A percentile compares a stretch with the other conserved stretches of the same genome.
Conservation (phyloP, 1,140 invertebrate species). For the Drosophila micromelanica region DNA sequence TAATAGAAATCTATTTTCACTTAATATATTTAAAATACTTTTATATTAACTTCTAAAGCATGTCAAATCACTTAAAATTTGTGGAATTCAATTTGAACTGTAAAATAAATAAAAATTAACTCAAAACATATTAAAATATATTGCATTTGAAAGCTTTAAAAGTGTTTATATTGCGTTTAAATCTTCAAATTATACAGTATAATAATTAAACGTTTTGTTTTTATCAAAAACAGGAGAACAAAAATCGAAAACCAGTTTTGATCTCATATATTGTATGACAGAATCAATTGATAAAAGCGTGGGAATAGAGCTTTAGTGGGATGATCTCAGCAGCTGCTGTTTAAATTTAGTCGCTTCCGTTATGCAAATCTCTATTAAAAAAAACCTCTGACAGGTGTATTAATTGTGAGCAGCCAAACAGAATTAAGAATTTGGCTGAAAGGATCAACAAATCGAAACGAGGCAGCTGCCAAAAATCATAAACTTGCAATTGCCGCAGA, state of each 20-base stretch:
- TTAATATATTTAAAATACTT: too few species aligned
- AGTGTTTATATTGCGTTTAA: neutral
- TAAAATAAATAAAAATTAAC: too few species aligned
- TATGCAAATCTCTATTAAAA: conserved; percentile 10
- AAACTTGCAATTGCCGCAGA: conserved; percentile 40
- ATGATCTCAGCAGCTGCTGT: conserved; percentile 19
- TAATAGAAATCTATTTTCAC: too few species aligned
- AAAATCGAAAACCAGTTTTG: neutral
- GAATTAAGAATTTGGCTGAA: neutral
- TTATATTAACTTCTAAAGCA: too few species aligned
- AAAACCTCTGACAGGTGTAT: conserved; percentile 22
- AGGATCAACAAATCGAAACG: conserved; percentile 6
- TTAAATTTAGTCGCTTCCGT: conserved; percentile 1
- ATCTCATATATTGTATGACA: neutral
- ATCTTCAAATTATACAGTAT: conserved; percentile 1
- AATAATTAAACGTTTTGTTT: neutral
- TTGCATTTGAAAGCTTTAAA: too few species aligned
- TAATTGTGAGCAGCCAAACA: conserved; percentile 22
- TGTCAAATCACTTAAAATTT: too few species aligned
- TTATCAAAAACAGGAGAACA: neutral
- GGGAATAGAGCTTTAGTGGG: conserved; percentile 14
- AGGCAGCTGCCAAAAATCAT: conserved; percentile 41
- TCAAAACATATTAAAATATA: too few species aligned
- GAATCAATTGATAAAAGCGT: conserved; percentile 23
- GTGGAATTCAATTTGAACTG: too few species aligned